Percentiles rank a stretch among this genome's conserved stretches.
These are phyloP conservation scores for Lophotriccus pileatus DNA, from an alignment of 2,797 vertebrate genomes.

Conservation along the genomic window DNA sequence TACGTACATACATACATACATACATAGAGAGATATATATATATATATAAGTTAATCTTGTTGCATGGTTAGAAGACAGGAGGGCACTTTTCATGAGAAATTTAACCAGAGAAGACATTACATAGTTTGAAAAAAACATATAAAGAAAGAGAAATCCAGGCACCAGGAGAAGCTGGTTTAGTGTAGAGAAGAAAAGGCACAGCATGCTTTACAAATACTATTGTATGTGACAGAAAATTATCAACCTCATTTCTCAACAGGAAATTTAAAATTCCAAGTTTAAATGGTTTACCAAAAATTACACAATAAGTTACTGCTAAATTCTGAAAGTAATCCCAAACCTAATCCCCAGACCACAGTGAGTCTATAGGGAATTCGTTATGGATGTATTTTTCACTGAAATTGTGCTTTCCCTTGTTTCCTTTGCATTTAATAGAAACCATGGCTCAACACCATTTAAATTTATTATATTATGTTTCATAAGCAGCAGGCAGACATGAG, in stretches of 20 bases:
- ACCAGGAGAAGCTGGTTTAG: neutral
- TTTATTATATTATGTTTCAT: neutral
- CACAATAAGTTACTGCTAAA: constrained; percentile 4
- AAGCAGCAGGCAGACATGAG: neutral
- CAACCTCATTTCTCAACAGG: neutral
- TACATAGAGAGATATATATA: fast-evolving
- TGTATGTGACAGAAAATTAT: neutral
- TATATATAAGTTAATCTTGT: neutral
- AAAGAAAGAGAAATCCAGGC: neutral
- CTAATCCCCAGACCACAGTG: neutral
- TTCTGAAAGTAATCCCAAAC: constrained; percentile 23
- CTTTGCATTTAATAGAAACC: neutral
- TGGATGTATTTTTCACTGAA: neutral
- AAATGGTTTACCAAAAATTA: constrained; percentile 33
- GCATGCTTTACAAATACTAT: neutral
- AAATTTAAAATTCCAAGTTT: constrained; percentile 18
- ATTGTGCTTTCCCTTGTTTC: constrained; percentile 9
- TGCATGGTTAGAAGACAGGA: neutral
- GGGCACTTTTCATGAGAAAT: neutral
- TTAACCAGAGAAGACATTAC: neutral
- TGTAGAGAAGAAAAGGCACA: neutral
- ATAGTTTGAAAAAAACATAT: neutral
- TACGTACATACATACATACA: neutral
- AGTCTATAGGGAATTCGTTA: neutral
- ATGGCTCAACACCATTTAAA: neutral